Base-by-base conservation (phyloP, 1,140 invertebrate genomes). In the Drosophila tsacasi region DNA sequence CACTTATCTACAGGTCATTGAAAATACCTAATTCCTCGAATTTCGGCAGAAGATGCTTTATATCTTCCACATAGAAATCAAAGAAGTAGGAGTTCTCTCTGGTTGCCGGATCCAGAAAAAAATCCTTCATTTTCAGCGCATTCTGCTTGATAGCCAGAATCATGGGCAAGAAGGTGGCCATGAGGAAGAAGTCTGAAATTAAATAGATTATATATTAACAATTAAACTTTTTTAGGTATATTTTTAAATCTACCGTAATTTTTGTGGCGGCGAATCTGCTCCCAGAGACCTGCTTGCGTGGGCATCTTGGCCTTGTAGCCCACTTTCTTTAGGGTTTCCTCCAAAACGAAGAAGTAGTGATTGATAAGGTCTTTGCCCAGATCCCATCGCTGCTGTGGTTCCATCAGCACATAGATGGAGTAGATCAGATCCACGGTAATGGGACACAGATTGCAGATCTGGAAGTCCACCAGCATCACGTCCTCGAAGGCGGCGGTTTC, bases 391-490 rank as follows among this genome's bases (percentile, higher is more conserved):
- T 81, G 63, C 10, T 86, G 55, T 0, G 67, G 37, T 12, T 59
- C 61, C 23, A 91, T 25, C 13, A 92, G 17, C 74, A 78, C 59
- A 62, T 80, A 92, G 0, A 82, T 47, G 0, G 90, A 78, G 54
- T 92, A 92, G 8, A 60, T 59, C 5, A 92, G 27, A 37, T 92
- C 91, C 15, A 54, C 42, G 2, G 73, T 60, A 23, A 76, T 58
- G 5, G 85, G 78, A 4, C 59, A 72, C n/a, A 91, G 19, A 58
- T 84, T 78, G 40, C 69, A 42, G 21, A 84, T 23, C 39, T 92
- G 90, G 19, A 87, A 92, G n/a, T 92, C 91, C 5, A 92, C 13
- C 17, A 92, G 60, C 75, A 92, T 84, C 3, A 85, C 61, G 5
- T 92, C 78, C 25, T 76, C 76, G 5, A 62, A 27, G 0, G 12